Evolutionary conservation across 2,888 invertebrate species (phyloP), one percentile per base, ranked within the genome.

Genomic region (Platypus cylindrus): DNA sequence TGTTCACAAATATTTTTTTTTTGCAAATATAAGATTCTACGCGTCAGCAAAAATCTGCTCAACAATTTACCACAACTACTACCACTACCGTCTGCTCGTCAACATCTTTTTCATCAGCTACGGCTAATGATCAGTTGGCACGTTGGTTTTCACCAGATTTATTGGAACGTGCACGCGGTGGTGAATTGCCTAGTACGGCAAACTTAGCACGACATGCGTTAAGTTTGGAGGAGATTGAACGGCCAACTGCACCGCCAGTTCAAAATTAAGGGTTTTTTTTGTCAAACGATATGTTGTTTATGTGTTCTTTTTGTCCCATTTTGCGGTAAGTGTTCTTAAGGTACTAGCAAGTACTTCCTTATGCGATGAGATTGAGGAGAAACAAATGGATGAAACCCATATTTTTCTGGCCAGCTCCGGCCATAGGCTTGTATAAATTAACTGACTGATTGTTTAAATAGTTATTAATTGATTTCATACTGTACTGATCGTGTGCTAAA

Each of bases 71-170:
- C 23, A 70, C 41, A 27, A n/a, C n/a, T n/a, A n/a, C n/a, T n/a
- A n/a, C n/a, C n/a, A n/a, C n/a, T n/a, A n/a, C n/a, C n/a, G n/a
- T n/a, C n/a, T n/a, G n/a, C n/a, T n/a, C n/a, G n/a, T n/a, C n/a
- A n/a, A n/a, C n/a, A n/a, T 69, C 70, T 31, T 58, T 75, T 32
- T 71, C 82, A 48, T 73, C 75, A 16, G 32, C 41, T 15, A 48
- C 51, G 17, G 74, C 75, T 11, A 71, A 70, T 46, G 84, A 84
- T 65, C 84, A 85, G 62, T 67, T 86, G 45, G 78, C 85, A 9
- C 74, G 83, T 52, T 86, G 86, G 85, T 86, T 86, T 66, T 80
- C 80, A 14, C 84, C 85, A 1, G 84, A 86, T 59, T 66, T 86
- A 32, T 67, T 85, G 43, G 85, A 84, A 38, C 75, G 80, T 50